These are phyloP conservation scores for Odocoileus hemionus DNA, from an alignment of 2,113 vertebrate genomes.

Conservation along the genomic window DNA sequence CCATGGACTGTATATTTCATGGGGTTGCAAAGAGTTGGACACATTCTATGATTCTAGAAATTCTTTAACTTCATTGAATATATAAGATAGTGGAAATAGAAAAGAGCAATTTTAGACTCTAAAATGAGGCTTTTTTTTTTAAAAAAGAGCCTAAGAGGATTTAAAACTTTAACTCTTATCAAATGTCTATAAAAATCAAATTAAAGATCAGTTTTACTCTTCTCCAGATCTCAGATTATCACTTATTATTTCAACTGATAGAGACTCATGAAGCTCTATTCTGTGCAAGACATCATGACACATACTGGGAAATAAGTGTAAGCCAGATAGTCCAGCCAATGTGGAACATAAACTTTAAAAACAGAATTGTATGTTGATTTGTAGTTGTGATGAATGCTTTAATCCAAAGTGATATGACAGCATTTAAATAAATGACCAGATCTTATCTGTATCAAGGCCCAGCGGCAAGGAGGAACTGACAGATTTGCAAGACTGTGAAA, in stretches of 20 bases:
- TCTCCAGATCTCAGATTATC: neutral
- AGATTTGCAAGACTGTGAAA: neutral
- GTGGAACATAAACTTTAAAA: neutral
- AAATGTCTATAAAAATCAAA: neutral
- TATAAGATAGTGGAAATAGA: neutral
- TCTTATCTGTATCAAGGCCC: neutral
- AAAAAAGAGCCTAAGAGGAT: neutral
- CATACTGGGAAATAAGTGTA: neutral
- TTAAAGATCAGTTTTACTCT: neutral
- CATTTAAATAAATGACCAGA: neutral
- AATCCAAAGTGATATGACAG: neutral
- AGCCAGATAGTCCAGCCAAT: neutral
- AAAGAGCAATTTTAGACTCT: neutral
- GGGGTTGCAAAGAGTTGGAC: neutral
- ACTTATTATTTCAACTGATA: neutral
- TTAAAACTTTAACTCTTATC: neutral
- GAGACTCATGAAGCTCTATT: neutral
- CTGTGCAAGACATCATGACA: neutral
- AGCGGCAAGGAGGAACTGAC: neutral
- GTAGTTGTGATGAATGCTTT: neutral
- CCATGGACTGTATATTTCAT: neutral
- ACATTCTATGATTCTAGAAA: neutral
- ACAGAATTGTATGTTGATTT: neutral
- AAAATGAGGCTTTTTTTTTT: neutral
- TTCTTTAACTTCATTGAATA: neutral